phyloP scores from a whole-genome alignment of 2,797 vertebrate species.

The Oreochromis grahami region DNA sequence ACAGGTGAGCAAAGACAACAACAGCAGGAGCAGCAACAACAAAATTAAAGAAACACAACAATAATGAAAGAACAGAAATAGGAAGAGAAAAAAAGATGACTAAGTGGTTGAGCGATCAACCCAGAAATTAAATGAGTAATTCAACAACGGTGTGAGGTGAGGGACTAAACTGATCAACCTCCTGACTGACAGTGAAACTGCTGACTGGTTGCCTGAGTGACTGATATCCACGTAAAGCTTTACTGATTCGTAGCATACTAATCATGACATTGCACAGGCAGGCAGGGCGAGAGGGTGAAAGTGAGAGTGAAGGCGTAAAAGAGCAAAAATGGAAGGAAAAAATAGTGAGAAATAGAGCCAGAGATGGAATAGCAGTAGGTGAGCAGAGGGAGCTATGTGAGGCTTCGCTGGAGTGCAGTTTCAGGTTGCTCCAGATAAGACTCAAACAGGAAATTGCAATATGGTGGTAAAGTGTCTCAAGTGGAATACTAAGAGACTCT shows the following conservation, averaged over 20 bases:
- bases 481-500: conserved; percentile 63
- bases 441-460: conserved; percentile 67
- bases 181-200: conserved; percentile 38
- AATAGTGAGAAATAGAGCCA: background rate
- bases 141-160: background rate
- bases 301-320: background rate
- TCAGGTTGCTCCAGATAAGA: conserved; percentile 60
- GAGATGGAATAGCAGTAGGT: conserved; percentile 40
- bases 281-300: background rate
- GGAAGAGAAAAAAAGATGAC: background rate
- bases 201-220: conserved; percentile 44
- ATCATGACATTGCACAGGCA: conserved; percentile 34
- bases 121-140: conserved; percentile 28
- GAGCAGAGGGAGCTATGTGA: conserved; percentile 26
- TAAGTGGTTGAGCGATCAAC: background rate
- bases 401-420: conserved; percentile 47
- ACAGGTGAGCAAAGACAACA: background rate
- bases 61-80: background rate
- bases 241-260: conserved; percentile 45
- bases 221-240: conserved; percentile 33
- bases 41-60: background rate
- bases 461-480: conserved; percentile 45
- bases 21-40: background rate
- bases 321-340: background rate
- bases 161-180: conserved; percentile 1